phyloP scores from a whole-genome alignment of 1,140 invertebrate genomes.

The Drosophila tristis region DNA sequence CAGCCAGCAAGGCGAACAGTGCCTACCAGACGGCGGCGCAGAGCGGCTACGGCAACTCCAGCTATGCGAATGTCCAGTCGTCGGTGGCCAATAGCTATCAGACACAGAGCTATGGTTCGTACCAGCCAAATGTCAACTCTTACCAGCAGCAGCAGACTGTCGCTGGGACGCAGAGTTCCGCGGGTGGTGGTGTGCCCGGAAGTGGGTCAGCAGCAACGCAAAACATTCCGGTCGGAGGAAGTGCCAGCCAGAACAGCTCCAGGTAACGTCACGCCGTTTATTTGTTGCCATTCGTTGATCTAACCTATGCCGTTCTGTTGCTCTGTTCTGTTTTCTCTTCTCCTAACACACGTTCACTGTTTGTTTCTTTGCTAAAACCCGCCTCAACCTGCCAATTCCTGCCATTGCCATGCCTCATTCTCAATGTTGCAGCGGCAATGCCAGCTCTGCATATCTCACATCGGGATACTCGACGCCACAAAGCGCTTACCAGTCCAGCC shows the following conservation, averaged over 20 bases:
- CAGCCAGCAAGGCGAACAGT: conserved; percentile 60
- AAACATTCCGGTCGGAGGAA: conserved; percentile 83
- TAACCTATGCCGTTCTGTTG: no score
- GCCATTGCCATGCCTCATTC: conserved; percentile 8
- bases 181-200: conserved; percentile 54
- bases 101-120: conserved; percentile 76
- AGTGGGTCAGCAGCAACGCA: conserved; percentile 61
- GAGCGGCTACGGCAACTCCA: conserved; percentile 69
- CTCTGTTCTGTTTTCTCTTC: conserved; percentile 26
- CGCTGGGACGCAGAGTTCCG: conserved; percentile 48
- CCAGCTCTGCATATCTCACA: conserved; percentile 83
- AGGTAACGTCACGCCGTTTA: conserved; percentile 48
- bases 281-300: conserved; percentile 4
- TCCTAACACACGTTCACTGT: conserved; percentile 27
- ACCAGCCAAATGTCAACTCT: conserved; percentile 80
- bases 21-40: conserved; percentile 72
- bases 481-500: conserved; percentile 84
- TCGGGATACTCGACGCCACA: conserved; percentile 82
- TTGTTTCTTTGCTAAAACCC: conserved; percentile 28
- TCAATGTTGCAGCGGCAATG: conserved; percentile 71
- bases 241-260: conserved; percentile 75
- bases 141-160: conserved; percentile 75
- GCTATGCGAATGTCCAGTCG: conserved; percentile 79
- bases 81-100: conserved; percentile 80
- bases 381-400: conserved; percentile 1